These are phyloP conservation scores for Vidua macroura DNA, from an alignment of 2,113 vertebrate genomes.

Conservation along the genomic window DNA sequence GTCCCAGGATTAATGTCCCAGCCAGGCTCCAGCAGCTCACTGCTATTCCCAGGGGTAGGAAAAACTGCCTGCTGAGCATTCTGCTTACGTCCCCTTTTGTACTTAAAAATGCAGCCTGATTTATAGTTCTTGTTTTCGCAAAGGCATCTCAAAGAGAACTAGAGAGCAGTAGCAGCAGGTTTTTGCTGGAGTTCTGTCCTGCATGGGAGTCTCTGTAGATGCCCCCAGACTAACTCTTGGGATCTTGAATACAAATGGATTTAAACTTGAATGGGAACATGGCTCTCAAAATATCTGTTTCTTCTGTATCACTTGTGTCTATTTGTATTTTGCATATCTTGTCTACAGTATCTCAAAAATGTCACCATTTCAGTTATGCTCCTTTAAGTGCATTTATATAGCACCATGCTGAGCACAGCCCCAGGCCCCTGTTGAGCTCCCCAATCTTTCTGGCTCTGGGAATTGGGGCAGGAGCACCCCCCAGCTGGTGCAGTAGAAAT, in stretches of 20 bases:
- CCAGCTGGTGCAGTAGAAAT: background rate
- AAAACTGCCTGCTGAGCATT: background rate
- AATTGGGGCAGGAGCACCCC: background rate
- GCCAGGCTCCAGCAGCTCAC: background rate
- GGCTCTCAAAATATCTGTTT: background rate
- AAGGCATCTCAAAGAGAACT: background rate
- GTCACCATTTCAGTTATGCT: fast-evolving
- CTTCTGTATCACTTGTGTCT: background rate
- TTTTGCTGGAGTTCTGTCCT: background rate
- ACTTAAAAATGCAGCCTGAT: background rate
- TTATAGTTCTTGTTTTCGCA: background rate
- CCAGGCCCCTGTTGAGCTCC: background rate
- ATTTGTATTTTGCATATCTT: background rate
- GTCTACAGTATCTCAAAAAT: background rate
- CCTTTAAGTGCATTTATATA: background rate
- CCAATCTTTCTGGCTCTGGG: background rate
- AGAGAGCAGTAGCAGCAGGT: background rate
- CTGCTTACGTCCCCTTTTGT: background rate
- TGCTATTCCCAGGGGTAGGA: background rate
- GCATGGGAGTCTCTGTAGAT: background rate
- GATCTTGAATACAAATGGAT: background rate
- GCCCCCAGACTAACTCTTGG: background rate
- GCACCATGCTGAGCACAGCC: fast-evolving
- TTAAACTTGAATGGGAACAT: background rate
- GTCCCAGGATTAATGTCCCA: background rate